Evolutionary conservation across 1,140 invertebrate species (phyloP).

Genomic region (Cyphomyrmex costatus): DNA sequence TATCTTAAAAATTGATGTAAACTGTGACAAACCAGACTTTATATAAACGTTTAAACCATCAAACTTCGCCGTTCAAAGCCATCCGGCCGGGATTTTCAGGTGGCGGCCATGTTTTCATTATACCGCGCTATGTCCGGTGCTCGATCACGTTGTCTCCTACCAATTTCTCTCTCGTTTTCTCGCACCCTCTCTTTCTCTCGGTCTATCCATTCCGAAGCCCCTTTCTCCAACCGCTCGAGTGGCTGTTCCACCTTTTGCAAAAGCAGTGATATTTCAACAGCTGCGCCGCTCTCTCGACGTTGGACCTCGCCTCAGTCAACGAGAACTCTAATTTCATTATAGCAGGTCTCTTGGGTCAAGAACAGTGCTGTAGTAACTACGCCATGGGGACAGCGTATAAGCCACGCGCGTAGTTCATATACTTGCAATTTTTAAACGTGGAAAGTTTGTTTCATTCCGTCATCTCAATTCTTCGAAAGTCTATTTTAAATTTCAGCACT

Average conservation of each 20-base stretch:
- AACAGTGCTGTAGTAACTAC: slow-evolving; percentile 69
- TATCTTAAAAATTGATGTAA: not conserved
- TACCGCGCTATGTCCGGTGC: slow-evolving; percentile 80
- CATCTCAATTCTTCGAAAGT: not conserved
- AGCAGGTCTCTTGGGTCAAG: slow-evolving; percentile 73
- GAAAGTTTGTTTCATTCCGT: not conserved
- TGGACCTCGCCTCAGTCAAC: slow-evolving; percentile 74
- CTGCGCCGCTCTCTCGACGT: slow-evolving; percentile 55
- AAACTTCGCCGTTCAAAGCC: slow-evolving; percentile 68
- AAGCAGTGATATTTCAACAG: slow-evolving; percentile 83
- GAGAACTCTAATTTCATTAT: slow-evolving; percentile 81
- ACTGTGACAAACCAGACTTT: no score
- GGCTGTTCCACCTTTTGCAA: slow-evolving; percentile 77
- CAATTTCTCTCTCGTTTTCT: slow-evolving; percentile 42
- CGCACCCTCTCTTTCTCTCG: slow-evolving; percentile 51
- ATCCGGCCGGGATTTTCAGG: slow-evolving; percentile 73
- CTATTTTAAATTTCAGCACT: not conserved
- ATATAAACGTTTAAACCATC: slow-evolving; percentile 26
- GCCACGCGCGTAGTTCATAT: slow-evolving; percentile 8
- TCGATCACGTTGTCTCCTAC: slow-evolving; percentile 79
- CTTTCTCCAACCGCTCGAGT: slow-evolving; percentile 59
- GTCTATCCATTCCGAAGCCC: slow-evolving; percentile 57
- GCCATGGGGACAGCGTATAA: slow-evolving; percentile 29
- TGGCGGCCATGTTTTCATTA: slow-evolving; percentile 85
- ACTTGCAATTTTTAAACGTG: slow-evolving; percentile 14